Conservation (phyloP, 2,113 vertebrate genomes). For the Gobio gobio region DNA sequence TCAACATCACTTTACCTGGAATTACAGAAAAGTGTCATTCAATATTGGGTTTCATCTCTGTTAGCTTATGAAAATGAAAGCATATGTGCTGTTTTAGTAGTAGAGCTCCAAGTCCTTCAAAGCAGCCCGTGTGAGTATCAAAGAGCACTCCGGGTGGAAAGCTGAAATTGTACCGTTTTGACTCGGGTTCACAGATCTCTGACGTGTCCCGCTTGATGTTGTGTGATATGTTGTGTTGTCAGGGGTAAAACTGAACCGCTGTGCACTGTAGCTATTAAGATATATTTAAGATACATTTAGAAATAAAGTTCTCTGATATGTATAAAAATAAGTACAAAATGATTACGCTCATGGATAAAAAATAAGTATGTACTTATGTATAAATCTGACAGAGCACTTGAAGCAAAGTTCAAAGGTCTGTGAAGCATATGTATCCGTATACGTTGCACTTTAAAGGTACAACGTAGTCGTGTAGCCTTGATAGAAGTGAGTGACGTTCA, state of each 20-base stretch:
- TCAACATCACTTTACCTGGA: slow-evolving; percentile 45
- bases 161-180: slow-evolving; percentile 38
- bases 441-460: slow-evolving; percentile 53
- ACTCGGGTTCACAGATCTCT: slow-evolving; percentile 31
- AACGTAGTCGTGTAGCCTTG: slow-evolving; percentile 35
- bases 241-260: slow-evolving; percentile 48
- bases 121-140: slow-evolving; percentile 46
- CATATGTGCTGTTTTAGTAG: slow-evolving; percentile 19
- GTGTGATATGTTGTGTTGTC: slow-evolving; percentile 42
- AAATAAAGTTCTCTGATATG: slow-evolving; percentile 68
- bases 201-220: slow-evolving; percentile 22
- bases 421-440: slow-evolving; percentile 55
- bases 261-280: slow-evolving; percentile 55
- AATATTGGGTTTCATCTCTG: slow-evolving; percentile 36
- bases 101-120: slow-evolving; percentile 45
- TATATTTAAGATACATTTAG: slow-evolving; percentile 63
- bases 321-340: slow-evolving; percentile 82
- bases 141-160: slow-evolving; percentile 33
- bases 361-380: slow-evolving; percentile 75
- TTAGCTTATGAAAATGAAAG: slow-evolving; percentile 45
- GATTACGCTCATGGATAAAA: slow-evolving; percentile 75
- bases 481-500: slow-evolving; percentile 5
- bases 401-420: slow-evolving; percentile 55
- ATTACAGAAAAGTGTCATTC: slow-evolving; percentile 43
- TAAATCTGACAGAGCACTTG: slow-evolving; percentile 65